A percentile compares a stretch with the other conserved stretches of the same genome.
Evolutionary conservation across 1,140 invertebrate genomes (phyloP).

Genomic region (Aporrectodea caliginosa): DNA sequence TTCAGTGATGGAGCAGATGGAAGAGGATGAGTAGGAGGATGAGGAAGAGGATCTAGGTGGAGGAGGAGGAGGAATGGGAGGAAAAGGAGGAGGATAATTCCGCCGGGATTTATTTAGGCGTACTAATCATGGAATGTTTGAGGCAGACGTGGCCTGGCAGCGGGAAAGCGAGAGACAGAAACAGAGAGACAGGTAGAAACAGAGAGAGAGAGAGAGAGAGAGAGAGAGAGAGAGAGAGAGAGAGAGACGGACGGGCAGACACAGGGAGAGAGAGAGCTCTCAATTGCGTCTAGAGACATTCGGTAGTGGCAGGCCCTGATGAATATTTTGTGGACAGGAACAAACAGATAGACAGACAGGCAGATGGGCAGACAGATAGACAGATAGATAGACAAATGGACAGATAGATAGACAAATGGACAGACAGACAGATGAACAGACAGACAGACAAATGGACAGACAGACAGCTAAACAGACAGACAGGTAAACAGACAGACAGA

Average conservation of each 20-base stretch:
- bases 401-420: not conserved
- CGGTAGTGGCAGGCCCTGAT: not conserved
- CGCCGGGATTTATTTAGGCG: too few species aligned
- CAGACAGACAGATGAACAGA: not conserved
- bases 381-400: not conserved
- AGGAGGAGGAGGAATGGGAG: too few species aligned
- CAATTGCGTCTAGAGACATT: not conserved
- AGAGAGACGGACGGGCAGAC: slow-evolving; percentile 23
- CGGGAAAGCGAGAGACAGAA: not conserved
- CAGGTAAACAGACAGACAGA: not conserved
- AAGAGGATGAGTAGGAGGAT: too few species aligned
- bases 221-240: slow-evolving; percentile 22
- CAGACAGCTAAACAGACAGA: not conserved
- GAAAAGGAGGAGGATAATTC: too few species aligned
- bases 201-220: slow-evolving; percentile 25
- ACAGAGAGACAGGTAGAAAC: not conserved
- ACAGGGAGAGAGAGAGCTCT: slow-evolving; percentile 17
- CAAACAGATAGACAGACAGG: not conserved
- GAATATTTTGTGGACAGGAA: not conserved
- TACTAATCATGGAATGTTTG: too few species aligned
- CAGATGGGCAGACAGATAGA: not conserved
- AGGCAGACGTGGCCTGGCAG: too few species aligned
- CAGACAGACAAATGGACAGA: not conserved
- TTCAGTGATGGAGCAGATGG: too few species aligned
- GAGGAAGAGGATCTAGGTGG: too few species aligned